These are phyloP conservation scores for Taxidea taxus DNA, from an alignment of 2,113 vertebrate genomes.

Conservation along the genomic window DNA sequence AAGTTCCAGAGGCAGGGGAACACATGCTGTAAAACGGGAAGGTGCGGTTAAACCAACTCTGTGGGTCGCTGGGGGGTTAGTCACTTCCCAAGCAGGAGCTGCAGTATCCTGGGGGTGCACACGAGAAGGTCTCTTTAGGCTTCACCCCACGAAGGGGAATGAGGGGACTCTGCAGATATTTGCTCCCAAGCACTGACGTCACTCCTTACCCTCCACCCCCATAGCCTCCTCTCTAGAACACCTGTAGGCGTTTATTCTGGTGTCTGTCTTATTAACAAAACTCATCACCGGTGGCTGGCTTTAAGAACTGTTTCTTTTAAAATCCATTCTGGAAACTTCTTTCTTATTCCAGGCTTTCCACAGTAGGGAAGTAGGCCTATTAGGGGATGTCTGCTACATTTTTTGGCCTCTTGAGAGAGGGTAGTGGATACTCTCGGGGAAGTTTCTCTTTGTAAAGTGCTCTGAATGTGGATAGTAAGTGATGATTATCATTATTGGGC, in stretches of 20 bases:
- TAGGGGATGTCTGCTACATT: not conserved
- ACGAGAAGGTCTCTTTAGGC: not conserved
- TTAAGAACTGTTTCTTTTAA: slow-evolving; percentile 4
- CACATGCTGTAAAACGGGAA: not conserved
- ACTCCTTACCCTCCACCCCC: not conserved
- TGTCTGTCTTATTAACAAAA: not conserved
- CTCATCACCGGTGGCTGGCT: not conserved
- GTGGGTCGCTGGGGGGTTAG: not conserved
- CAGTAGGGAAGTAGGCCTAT: not conserved
- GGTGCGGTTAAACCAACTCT: not conserved
- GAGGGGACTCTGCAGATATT: not conserved
- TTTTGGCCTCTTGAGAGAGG: not conserved
- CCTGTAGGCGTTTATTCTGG: not conserved
- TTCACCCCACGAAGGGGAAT: not conserved
- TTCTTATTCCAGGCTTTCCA: not conserved
- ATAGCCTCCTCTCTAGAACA: not conserved
- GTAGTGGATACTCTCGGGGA: not conserved
- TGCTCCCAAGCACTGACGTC: not conserved
- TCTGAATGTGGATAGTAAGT: not conserved
- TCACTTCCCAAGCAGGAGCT: not conserved
- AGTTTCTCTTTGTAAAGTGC: slow-evolving; percentile 19
- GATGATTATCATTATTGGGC: not conserved
- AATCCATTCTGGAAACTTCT: not conserved
- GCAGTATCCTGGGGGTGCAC: not conserved
- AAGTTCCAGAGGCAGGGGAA: not conserved